These are phyloP conservation scores for Sesamia inferens DNA, from an alignment of 2,888 invertebrate species.

Conservation along the genomic window DNA sequence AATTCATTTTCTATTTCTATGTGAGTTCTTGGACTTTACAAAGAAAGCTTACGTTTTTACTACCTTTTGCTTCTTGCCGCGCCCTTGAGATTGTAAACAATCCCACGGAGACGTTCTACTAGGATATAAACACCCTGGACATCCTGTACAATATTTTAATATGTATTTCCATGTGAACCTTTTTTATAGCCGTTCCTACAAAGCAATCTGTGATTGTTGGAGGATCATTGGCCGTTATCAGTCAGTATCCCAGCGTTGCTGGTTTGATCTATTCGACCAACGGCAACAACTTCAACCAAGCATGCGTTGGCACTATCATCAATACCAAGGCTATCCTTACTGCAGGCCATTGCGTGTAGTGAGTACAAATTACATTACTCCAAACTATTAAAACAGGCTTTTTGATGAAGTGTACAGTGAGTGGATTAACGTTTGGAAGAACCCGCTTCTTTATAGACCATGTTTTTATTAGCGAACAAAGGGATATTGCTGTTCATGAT, in stretches of 20 bases:
- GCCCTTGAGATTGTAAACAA: neutral
- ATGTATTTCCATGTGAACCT: neutral
- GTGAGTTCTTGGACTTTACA: neutral
- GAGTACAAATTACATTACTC: conserved; percentile 46
- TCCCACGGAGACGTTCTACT: no score
- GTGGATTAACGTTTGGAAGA: neutral
- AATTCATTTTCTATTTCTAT: no score
- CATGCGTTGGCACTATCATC: conserved; percentile 70
- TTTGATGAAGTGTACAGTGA: neutral
- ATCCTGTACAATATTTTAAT: neutral
- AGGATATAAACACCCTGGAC: neutral
- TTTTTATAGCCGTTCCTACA: conserved; percentile 58
- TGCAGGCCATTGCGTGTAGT: conserved; percentile 74
- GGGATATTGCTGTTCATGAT: neutral
- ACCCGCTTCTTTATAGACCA: neutral
- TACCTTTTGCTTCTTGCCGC: no score
- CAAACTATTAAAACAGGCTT: neutral
- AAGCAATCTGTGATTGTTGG: conserved; percentile 66
- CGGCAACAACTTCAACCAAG: conserved; percentile 55
- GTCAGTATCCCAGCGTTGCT: conserved; percentile 56
- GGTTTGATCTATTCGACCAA: conserved; percentile 58
- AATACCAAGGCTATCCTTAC: conserved; percentile 69
- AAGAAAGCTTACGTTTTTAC: neutral
- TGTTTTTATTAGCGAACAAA: neutral
- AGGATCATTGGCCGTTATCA: conserved; percentile 64